phyloP scores from a whole-genome alignment of 2,888 invertebrate species.

The Loripinus fragilis region DNA sequence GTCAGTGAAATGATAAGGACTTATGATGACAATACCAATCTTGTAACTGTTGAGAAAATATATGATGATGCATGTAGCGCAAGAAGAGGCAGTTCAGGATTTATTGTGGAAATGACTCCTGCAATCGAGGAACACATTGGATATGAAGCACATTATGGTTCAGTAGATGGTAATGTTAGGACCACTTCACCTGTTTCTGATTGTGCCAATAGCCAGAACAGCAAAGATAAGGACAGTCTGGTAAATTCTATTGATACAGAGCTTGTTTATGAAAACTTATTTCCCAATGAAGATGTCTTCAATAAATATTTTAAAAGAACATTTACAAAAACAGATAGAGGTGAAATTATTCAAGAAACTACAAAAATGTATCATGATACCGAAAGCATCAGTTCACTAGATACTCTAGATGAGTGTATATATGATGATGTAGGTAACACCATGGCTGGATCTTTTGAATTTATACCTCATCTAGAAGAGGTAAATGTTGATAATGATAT shows the following conservation, averaged over 20 bases:
- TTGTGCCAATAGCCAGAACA: no score
- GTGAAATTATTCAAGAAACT: neutral
- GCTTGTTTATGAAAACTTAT: neutral
- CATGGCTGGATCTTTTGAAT: neutral
- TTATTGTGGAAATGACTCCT: no score
- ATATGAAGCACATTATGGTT: no score
- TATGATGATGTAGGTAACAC: conserved; percentile 10
- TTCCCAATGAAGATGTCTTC: neutral
- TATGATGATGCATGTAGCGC: conserved; percentile 12
- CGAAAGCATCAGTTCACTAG: neutral
- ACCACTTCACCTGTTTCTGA: no score
- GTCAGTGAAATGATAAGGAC: neutral
- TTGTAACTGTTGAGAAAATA: neutral
- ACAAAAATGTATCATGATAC: neutral
- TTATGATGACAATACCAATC: neutral
- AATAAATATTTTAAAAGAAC: neutral
- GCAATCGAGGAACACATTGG: no score
- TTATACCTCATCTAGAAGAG: neutral
- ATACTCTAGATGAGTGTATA: neutral
- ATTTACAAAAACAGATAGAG: neutral
- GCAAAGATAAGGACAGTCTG: no score
- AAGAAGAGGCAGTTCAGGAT: no score
- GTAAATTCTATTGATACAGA: neutral
- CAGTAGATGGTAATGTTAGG: no score
- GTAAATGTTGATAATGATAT: neutral